phyloP scores from a whole-genome alignment of 1,140 invertebrate genomes.

The Caerostris darwini region DNA sequence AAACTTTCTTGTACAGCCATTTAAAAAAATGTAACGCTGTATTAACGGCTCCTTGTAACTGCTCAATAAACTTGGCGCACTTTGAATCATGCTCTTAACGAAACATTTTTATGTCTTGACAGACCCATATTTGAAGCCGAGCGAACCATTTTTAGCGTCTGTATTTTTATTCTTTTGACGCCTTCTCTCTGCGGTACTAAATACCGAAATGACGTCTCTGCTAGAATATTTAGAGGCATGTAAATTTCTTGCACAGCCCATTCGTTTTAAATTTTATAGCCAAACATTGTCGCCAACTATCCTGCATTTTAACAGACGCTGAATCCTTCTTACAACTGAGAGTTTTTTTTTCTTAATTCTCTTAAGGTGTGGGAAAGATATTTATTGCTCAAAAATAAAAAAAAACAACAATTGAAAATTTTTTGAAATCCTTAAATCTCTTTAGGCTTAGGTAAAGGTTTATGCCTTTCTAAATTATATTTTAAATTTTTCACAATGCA shows the following conservation, averaged over 20 bases:
- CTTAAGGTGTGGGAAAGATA: neutral
- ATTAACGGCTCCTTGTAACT: neutral
- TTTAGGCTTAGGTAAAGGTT: neutral
- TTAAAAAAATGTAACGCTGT: neutral
- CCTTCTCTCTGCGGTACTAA: neutral
- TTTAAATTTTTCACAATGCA: neutral
- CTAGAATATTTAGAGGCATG: slow-evolving; percentile 14
- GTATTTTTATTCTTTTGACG: neutral
- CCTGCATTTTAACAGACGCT: neutral
- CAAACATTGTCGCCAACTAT: slow-evolving; percentile 7
- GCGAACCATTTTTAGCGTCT: neutral
- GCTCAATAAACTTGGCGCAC: neutral
- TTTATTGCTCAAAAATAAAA: neutral
- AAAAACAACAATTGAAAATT: neutral
- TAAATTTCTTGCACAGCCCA: neutral
- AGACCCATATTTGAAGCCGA: slow-evolving; percentile 14
- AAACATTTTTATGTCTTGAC: neutral
- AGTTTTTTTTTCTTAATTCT: neutral
- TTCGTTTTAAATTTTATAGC: neutral
- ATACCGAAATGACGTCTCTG: neutral
- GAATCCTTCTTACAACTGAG: neutral
- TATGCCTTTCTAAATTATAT: neutral
- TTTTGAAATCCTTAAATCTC: slow-evolving; percentile 18
- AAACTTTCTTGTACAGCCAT: neutral
- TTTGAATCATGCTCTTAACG: neutral